Evolutionary conservation across 2,888 invertebrate species (phyloP).

Genomic region (Diachrysia chrysitis): DNA sequence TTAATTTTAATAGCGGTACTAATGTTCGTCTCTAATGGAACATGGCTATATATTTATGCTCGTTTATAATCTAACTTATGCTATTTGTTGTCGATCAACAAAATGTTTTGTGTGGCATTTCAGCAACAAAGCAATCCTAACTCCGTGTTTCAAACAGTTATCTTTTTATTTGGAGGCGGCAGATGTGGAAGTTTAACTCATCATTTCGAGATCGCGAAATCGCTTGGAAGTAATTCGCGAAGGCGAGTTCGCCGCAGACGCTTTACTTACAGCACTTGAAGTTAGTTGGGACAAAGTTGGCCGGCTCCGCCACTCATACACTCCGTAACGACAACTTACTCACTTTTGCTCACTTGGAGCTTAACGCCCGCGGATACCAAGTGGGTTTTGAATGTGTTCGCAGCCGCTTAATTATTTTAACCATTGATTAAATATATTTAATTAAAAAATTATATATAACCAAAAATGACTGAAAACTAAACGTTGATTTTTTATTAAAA

Average conservation of each 20-base stretch:
- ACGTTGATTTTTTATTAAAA: too few species aligned
- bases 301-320: conserved; percentile 76
- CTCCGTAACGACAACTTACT: conserved; percentile 79
- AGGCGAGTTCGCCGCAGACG: conserved; percentile 78
- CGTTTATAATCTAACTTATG: not conserved
- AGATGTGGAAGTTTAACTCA: conserved; percentile 75
- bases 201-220: conserved; percentile 81
- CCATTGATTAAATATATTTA: conserved; percentile 42
- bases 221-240: conserved; percentile 81
- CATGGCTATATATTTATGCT: not conserved
- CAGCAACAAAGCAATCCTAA: conserved; percentile 5
- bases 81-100: not conserved
- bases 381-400: conserved; percentile 53
- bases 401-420: conserved; percentile 49
- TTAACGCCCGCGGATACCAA: conserved; percentile 62
- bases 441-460: not conserved
- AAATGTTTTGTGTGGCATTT: not conserved
- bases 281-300: conserved; percentile 78
- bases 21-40: not conserved
- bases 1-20: not conserved
- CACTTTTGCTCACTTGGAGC: conserved; percentile 74
- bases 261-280: conserved; percentile 79
- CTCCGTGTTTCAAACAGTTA: conserved; percentile 21
- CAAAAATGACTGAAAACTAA: too few species aligned
- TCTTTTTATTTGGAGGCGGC: conserved; percentile 49